Conservation (phyloP, 2,888 invertebrate genomes). For the Imbricaverruca yamaguchii region DNA sequence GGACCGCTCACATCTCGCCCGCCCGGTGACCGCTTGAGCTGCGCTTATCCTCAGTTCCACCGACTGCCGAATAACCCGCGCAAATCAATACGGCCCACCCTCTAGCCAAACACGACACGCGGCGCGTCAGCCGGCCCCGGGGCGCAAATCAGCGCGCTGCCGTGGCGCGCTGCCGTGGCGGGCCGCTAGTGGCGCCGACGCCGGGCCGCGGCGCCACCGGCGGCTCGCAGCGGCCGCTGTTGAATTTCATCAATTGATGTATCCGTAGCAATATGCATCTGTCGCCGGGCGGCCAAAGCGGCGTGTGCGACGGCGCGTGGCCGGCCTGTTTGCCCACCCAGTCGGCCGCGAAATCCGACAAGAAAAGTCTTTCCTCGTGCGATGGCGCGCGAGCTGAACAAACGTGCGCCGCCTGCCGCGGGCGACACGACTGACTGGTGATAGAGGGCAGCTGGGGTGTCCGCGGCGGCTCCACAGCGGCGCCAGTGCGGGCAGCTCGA, state of each 20-base stretch:
- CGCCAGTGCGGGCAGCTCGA: no score
- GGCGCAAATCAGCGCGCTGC: not conserved
- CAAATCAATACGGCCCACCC: conserved; percentile 1
- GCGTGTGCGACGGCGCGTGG: not conserved
- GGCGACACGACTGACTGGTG: not conserved
- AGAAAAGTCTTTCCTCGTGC: conserved; percentile 18
- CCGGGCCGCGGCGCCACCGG: not conserved
- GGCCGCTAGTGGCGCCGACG: not conserved
- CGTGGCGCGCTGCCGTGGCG: not conserved
- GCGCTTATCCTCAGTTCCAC: not conserved
- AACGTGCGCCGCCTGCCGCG: not conserved
- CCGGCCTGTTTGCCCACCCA: not conserved
- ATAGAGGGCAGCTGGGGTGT: not conserved
- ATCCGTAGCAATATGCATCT: conserved; percentile 7
- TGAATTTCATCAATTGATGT: conserved; percentile 18
- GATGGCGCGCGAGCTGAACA: not conserved
- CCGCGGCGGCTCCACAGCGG: no score
- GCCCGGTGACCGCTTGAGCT: not conserved
- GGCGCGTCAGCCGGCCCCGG: not conserved
- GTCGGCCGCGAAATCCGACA: conserved; percentile 8
- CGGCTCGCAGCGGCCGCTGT: not conserved
- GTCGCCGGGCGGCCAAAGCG: not conserved
- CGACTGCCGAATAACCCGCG: not conserved
- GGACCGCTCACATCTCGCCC: no score
- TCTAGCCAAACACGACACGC: conserved; percentile 3